Percentiles rank a stretch among this genome's conserved stretches.
phyloP scores from a whole-genome alignment of 2,113 vertebrate genomes.

The Neotoma lepida region DNA sequence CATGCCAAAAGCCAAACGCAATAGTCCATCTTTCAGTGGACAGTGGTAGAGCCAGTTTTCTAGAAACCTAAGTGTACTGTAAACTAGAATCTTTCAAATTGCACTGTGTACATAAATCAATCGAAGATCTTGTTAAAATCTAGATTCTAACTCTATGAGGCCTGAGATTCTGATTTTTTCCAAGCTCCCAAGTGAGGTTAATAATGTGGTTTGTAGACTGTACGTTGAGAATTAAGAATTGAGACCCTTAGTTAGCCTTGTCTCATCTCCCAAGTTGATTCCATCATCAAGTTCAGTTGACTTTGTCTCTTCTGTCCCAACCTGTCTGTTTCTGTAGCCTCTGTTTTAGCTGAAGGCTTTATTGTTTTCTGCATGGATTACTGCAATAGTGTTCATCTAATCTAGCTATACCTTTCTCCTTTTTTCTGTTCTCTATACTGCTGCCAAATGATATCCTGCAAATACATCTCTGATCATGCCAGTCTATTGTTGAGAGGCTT shows the following conservation, averaged over 20 bases:
- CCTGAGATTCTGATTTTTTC: conserved; percentile 23
- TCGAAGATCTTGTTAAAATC: conserved; percentile 1
- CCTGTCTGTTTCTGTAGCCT: neutral
- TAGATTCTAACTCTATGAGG: conserved; percentile 30
- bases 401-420: neutral
- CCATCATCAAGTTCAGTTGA: neutral
- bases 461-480: neutral
- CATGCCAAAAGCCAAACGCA: neutral
- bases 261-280: conserved; percentile 24
- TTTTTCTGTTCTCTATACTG: neutral
- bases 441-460: conserved; percentile 20
- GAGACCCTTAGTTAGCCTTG: neutral
- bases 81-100: conserved; percentile 13
- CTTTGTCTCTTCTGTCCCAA: neutral
- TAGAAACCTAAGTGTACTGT: neutral
- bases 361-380: neutral
- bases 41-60: conserved; percentile 29
- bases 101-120: neutral
- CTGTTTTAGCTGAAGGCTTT: neutral
- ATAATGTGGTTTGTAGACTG: neutral
- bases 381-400: neutral
- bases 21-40: neutral
- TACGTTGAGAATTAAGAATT: neutral
- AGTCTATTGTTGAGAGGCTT: neutral
- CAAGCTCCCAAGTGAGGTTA: neutral